These are phyloP conservation scores for Australoheros scitulus DNA, from an alignment of 2,113 vertebrate species.

Conservation along the genomic window DNA sequence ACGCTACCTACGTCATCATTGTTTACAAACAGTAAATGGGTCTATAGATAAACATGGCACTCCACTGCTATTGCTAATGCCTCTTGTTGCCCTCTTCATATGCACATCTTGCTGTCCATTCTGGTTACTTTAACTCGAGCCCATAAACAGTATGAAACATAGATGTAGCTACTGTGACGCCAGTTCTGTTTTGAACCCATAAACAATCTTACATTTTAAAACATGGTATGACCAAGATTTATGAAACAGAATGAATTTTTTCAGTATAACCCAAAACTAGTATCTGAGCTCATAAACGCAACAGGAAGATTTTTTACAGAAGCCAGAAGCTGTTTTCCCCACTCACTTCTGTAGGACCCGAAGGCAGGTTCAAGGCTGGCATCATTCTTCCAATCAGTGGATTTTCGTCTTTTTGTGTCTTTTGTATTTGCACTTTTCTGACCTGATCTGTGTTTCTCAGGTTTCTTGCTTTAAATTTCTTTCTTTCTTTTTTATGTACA, in stretches of 20 bases:
- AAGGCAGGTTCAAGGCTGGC: no score
- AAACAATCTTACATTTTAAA: no score
- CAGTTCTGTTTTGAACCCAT: no score
- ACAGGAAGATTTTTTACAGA: not conserved
- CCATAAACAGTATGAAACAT: not conserved
- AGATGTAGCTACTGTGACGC: fast-evolving
- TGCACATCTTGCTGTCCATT: not conserved
- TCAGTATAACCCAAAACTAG: not conserved
- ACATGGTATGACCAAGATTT: no score
- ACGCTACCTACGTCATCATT: no score
- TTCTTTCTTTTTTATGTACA: not conserved
- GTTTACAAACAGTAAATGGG: no score
- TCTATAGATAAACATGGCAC: not conserved
- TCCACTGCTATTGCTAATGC: fast-evolving
- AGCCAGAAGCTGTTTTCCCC: not conserved
- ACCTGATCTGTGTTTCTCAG: not conserved
- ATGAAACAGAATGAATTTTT: not conserved
- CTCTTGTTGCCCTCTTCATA: no score
- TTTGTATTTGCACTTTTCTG: not conserved
- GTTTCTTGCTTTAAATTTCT: not conserved
- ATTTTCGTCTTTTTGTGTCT: not conserved
- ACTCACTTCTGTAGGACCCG: not conserved
- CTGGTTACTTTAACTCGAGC: not conserved
- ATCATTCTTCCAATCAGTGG: no score
- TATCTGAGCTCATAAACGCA: not conserved